Evolutionary conservation across 2,888 invertebrate species (phyloP).

Genomic region (Euphydryas editha): DNA sequence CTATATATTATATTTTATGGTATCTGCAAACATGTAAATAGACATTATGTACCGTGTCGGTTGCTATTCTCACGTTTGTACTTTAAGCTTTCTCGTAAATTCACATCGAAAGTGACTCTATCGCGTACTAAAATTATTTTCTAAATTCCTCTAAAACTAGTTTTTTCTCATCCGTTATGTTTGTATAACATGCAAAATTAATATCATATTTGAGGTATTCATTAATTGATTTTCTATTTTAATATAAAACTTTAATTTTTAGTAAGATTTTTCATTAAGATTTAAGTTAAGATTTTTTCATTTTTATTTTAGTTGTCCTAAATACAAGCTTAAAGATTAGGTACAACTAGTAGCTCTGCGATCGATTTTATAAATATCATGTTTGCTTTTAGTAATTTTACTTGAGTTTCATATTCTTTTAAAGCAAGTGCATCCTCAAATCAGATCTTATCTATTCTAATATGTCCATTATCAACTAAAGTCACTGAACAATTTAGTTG

Average conservation of each 20-base stretch:
- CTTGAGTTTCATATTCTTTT: no score
- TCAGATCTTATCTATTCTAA: not conserved
- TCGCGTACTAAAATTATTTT: slow-evolving; percentile 25
- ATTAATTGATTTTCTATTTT: slow-evolving; percentile 1
- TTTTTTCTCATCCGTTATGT: slow-evolving; percentile 23
- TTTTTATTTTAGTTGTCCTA: no score
- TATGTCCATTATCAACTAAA: not conserved
- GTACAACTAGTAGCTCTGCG: no score
- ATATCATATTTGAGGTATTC: not conserved
- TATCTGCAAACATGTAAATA: not conserved
- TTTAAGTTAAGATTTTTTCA: no score
- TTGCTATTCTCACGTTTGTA: not conserved
- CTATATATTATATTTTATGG: no score
- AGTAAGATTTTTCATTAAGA: no score
- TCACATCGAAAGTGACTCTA: slow-evolving; percentile 38
- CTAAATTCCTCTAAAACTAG: slow-evolving; percentile 33
- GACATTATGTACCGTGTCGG: not conserved
- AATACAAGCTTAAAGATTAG: no score
- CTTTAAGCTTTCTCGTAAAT: slow-evolving; percentile 25
- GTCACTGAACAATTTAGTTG: slow-evolving; percentile 30
- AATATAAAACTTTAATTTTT: not conserved
- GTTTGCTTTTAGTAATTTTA: not conserved
- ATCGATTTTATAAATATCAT: no score
- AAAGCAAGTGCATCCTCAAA: not conserved
- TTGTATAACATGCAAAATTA: slow-evolving; percentile 14